Evolutionary conservation across 2,888 invertebrate genomes (phyloP), one percentile per base, ranked within the genome.

Genomic region (Anagyrus pseudococci): DNA sequence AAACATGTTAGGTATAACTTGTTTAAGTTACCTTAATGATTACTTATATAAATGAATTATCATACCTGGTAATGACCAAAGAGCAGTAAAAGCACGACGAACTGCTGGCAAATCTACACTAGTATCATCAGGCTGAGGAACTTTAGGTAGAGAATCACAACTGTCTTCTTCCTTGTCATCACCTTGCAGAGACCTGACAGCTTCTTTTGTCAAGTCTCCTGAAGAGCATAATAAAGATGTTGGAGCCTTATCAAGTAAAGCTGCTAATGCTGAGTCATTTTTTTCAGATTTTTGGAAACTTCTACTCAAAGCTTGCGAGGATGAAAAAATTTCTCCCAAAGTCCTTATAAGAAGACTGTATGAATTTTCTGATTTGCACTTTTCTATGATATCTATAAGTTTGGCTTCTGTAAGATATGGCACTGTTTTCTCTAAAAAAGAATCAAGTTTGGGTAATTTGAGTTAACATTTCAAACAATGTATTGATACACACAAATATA

Each of bases 161-260:
- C 91, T 88, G 74, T 95, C 94, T 72, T 91, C 89, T 76, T 95
- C 95, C 82, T 95, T 95, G 72, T 96, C 95, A 68, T 95, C 94
- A 55, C 88, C 89, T 77, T 91, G 90, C 62, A 90, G 81, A 7
- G 88, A 85, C 56, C 90, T 82, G n/a, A 89, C 84, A 67, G 89
- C 88, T 80, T 92, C 91, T 76, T 91, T 91, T 72, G 87, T 88
- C 64, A 87, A 76, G 68, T 83, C 84, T 46, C 82, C 82, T 1
- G 87, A 79, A 68, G 85, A 84, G 59, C 79, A 79, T 60, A 79
- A 64, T 57, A 79, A 68, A 26, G 72, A 74, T 22, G 72, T 83
- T n/a, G 84, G 83, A 13, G 85, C 83, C 72, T 84, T 83, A 47
- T 85, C 82, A 20, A 86, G 80, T 66, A 85, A 79, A 40, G 84